Percentiles rank a stretch among this genome's conserved stretches.
These are phyloP conservation scores for Saimiri boliviensis DNA, from an alignment of 2,113 vertebrate species.

Conservation along the genomic window DNA sequence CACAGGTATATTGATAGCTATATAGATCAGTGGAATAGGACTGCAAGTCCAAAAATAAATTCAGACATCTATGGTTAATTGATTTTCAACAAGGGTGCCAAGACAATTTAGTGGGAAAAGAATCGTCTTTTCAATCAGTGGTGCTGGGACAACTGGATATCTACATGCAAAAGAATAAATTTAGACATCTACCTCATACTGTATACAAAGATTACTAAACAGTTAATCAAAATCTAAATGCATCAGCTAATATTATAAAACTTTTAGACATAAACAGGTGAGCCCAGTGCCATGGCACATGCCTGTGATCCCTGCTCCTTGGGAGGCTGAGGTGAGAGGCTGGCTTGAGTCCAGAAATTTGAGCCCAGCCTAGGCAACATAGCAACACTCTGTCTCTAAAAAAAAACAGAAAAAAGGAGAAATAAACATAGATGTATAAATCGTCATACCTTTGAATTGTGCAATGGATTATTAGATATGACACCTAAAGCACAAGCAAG, in stretches of 20 bases:
- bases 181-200: neutral
- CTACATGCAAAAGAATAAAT: neutral
- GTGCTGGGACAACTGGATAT: neutral
- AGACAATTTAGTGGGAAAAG: neutral
- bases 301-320: neutral
- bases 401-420: too few species aligned
- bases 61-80: neutral
- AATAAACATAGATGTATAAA: neutral
- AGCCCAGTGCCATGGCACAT: neutral
- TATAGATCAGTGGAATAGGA: neutral
- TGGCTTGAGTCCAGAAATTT: neutral
- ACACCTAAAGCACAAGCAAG: neutral
- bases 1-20: neutral
- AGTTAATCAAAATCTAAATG: neutral
- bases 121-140: neutral
- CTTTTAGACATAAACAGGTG: neutral
- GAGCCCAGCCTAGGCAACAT: neutral
- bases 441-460: neutral
- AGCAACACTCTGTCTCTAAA: too few species aligned
- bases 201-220: neutral
- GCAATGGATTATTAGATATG: neutral
- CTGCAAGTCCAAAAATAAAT: neutral
- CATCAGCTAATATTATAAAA: neutral
- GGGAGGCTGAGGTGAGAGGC: neutral
- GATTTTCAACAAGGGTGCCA: neutral